Evolutionary conservation across 2,888 invertebrate genomes (phyloP).

Genomic region (Lepetodrilus schrolli): DNA sequence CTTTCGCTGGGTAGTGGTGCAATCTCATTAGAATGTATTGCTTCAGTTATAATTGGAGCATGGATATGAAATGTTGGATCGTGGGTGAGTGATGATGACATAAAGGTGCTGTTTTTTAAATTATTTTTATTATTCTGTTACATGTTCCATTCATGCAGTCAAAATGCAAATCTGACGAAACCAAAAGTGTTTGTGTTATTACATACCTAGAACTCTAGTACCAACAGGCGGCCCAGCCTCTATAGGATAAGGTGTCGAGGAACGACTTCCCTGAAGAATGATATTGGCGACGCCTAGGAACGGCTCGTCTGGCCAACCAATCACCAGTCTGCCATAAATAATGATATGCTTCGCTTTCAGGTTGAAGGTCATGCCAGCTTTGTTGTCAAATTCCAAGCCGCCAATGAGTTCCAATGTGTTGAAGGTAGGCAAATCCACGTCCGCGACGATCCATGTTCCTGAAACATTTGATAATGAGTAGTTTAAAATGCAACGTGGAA

Average conservation of each 20-base stretch:
- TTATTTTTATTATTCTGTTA: too few relatives aligned
- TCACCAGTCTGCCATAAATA: slow-evolving; percentile 60
- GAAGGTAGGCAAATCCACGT: slow-evolving; percentile 46
- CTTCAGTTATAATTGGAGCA: too few relatives aligned
- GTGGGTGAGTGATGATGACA: too few relatives aligned
- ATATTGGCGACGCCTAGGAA: slow-evolving; percentile 46
- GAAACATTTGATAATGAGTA: too few relatives aligned
- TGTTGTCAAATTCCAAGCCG: slow-evolving; percentile 57
- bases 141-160: too few relatives aligned
- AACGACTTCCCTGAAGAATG: slow-evolving; percentile 47
- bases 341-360: slow-evolving; percentile 55
- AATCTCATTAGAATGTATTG: too few relatives aligned
- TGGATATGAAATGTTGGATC: too few relatives aligned
- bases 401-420: slow-evolving; percentile 59
- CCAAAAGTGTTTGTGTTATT: too few relatives aligned
- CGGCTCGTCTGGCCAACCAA: slow-evolving; percentile 65
- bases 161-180: too few relatives aligned
- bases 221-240: slow-evolving; percentile 49
- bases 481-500: too few relatives aligned
- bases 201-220: slow-evolving; percentile 62
- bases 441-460: slow-evolving; percentile 62
- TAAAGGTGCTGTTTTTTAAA: too few relatives aligned
- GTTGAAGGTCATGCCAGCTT: slow-evolving; percentile 35
- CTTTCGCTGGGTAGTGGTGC: too few relatives aligned
- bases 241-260: slow-evolving; percentile 35